Base-by-base conservation (phyloP, 2,113 vertebrate genomes). In the Panurus biarmicus region DNA sequence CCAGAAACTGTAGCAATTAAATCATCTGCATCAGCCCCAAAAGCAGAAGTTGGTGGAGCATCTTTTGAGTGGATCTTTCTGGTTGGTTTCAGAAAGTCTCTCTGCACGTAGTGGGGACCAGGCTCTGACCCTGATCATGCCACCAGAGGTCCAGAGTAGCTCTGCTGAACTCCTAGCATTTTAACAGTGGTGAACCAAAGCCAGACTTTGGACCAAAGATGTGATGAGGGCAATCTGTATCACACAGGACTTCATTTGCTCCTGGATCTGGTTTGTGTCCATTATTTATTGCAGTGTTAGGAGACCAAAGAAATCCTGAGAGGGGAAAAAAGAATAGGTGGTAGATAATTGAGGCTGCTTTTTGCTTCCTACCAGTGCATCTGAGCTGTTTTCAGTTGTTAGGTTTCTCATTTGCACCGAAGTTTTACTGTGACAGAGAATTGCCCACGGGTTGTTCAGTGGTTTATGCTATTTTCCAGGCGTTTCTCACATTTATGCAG, bases 321-420 rank as follows among this genome's bases (percentile, higher is more conserved):
- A 61, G 16, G 18, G 40, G 28, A 8, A 3, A 3, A 23, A 29
- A 40, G 35, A 33, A 51, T 28, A 90, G 79, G 48, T 47, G 31
- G 51, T 54, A 44, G 58, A 72, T 92, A 94, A 84, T 42, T 71
- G 83, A 90, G 69, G 60, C 56, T 92, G 86, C 18, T 76, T 92
- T 84, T 81, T 94, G 44, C 90, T 94, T 95, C 72, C 56, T 77
- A 38, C 74, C 54, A 33, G 53, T 60, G 85, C 79, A 48, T 89
- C 91, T 72, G 92, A 97, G 94, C 95, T 95, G 95, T 82, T 96
- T 87, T 90, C 84, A 83, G 70, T 90, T 93, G 91, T 93, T 95
- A 85, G 78, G 66, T 94, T 97, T 96, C 94, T 91, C 83, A 80
- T 96, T 95, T 92, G 89, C 88, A 65, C 80, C 6, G 5, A 91